Conservation (phyloP, 2,888 invertebrate species). For the Suillia variegata region DNA sequence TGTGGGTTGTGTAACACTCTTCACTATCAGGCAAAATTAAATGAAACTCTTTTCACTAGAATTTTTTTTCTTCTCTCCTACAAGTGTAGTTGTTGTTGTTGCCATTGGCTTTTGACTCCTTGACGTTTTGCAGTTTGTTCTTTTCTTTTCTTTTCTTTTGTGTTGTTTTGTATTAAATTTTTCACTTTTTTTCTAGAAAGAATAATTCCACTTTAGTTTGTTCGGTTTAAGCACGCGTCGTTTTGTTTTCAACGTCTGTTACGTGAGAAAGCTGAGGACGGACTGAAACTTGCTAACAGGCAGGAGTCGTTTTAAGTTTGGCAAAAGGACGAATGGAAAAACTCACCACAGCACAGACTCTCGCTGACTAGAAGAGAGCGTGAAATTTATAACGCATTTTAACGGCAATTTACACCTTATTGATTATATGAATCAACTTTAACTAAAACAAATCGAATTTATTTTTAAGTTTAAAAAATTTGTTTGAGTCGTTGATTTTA, state of each 20-base stretch:
- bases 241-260: conserved; percentile 40
- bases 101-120: conserved; percentile 24
- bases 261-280: conserved; percentile 54
- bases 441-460: too few relatives aligned
- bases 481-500: too few relatives aligned
- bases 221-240: background rate
- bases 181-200: background rate
- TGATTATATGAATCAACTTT: too few relatives aligned
- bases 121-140: conserved; percentile 10
- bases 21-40: too few relatives aligned
- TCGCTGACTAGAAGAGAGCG: too few relatives aligned
- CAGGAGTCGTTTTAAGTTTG: background rate
- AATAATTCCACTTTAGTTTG: background rate
- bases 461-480: too few relatives aligned
- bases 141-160: conserved; percentile 7
- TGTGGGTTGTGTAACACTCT: too few relatives aligned
- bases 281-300: conserved; percentile 38
- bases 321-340: background rate
- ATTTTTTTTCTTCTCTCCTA: too few relatives aligned
- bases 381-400: too few relatives aligned
- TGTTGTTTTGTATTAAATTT: conserved; percentile 2
- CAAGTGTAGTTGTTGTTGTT: too few relatives aligned
- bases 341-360: conserved; percentile 17
- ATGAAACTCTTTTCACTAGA: background rate
- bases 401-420: too few relatives aligned